phyloP scores from a whole-genome alignment of 2,113 vertebrate genomes.

The Serinus canaria region DNA sequence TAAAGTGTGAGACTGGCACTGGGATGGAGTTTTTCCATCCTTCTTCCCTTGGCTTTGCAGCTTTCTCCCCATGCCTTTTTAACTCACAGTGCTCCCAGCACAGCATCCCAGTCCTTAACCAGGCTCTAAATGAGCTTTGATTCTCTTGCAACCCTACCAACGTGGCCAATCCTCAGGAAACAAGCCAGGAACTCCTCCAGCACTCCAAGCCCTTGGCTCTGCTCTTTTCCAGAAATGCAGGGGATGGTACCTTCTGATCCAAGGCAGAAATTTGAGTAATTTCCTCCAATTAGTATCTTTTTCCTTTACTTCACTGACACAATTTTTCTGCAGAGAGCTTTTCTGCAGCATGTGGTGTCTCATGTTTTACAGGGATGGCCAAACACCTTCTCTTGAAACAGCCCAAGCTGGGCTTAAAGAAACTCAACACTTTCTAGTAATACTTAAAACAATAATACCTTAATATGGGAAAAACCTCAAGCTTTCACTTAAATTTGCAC shows the following conservation, averaged over 20 bases:
- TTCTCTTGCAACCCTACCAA: neutral
- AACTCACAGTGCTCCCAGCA: neutral
- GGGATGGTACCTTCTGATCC: neutral
- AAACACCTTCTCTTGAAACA: neutral
- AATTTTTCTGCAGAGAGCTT: neutral
- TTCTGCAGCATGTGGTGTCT: neutral
- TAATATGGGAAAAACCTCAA: neutral
- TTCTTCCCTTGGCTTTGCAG: neutral
- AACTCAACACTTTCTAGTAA: neutral
- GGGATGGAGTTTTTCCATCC: neutral
- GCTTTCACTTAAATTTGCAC: neutral
- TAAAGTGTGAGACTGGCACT: neutral
- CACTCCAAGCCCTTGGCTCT: neutral
- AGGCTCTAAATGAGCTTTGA: neutral
- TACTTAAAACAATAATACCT: neutral
- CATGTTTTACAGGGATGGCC: neutral
- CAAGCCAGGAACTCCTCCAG: neutral
- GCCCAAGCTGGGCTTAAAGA: neutral
- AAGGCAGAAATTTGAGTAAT: constrained; percentile 13
- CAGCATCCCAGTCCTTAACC: neutral
- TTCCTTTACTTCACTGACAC: neutral
- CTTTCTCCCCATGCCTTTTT: neutral
- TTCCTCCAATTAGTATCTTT: constrained; percentile 37
- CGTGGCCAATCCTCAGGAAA: constrained; percentile 33
- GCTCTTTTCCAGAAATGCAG: neutral